Evolutionary conservation across 2,888 invertebrate genomes (phyloP).

Genomic region (Coleophora flavipennella): DNA sequence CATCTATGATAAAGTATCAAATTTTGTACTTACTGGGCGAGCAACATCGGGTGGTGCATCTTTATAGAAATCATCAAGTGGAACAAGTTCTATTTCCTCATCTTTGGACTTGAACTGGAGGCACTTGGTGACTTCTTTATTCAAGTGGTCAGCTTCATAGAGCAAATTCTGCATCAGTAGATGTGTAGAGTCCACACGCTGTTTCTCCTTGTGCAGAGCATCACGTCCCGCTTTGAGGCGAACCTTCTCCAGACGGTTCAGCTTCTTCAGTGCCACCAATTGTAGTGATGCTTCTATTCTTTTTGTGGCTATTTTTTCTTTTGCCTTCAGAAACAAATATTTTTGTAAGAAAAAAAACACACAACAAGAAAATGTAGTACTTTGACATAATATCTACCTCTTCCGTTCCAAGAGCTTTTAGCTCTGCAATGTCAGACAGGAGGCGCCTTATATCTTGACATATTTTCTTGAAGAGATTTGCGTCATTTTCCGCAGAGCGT

Average conservation of each 20-base stretch:
- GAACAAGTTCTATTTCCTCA: constrained; percentile 91
- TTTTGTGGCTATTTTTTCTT: constrained; percentile 76
- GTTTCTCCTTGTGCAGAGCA: constrained; percentile 85
- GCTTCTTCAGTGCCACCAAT: constrained; percentile 88
- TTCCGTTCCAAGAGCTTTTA: constrained; percentile 73
- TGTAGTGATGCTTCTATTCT: constrained; percentile 82
- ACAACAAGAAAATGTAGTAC: no score
- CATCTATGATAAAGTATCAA: no score
- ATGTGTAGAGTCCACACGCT: constrained; percentile 91
- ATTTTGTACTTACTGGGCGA: constrained; percentile 70
- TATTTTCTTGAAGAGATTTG: constrained; percentile 76
- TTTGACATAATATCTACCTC: constrained; percentile 31
- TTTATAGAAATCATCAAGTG: constrained; percentile 86
- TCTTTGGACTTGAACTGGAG: constrained; percentile 96
- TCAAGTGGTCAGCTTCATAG: constrained; percentile 94
- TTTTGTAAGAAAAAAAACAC: no score
- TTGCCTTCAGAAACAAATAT: constrained; percentile 51
- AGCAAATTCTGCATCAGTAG: constrained; percentile 92
- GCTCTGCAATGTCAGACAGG: constrained; percentile 78
- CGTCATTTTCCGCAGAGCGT: constrained; percentile 78
- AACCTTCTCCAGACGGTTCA: constrained; percentile 92
- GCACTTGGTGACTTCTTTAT: constrained; percentile 95
- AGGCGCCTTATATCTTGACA: constrained; percentile 80
- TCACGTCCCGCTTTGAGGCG: constrained; percentile 88
- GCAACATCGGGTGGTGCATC: constrained; percentile 82